Evolutionary conservation across 2,797 vertebrate species (phyloP), one percentile per base, ranked within the genome.

Genomic region (Melanotaenia maccullochi): DNA sequence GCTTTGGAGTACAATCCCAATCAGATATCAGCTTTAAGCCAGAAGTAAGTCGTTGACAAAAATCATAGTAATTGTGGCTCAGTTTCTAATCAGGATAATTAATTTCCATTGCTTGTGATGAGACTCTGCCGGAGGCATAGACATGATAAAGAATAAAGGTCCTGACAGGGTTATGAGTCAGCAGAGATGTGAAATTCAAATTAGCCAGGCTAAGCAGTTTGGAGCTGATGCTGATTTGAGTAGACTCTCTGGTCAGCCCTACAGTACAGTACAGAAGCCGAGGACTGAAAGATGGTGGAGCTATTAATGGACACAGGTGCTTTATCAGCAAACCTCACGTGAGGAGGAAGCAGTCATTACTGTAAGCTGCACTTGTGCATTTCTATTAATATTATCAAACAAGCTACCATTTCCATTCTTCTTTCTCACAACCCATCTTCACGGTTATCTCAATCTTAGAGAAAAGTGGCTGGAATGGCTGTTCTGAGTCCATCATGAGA

Each of bases 81-180:
- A 9, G 47, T 83, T 86, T 83, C 78, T 83, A 83, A 87, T 90
- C 81, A 66, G 72, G 85, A 89, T 89, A 89, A 89, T 89, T 87
- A 86, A 91, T 90, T 91, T 73, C 68, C 60, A 81, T 78, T 79
- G 83, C 88, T 61, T 65, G 83, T 78, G 85, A 88, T 78, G 81
- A 87, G 84, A 82, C 82, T 82, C 78, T 79, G 88, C 79, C 56
- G 68, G 82, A 83, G 86, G 84, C 82, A 59, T 51, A 69, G 88
- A 79, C 82, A 84, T 42, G 85, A 82, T 90, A 89, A 91, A 90
- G 89, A 87, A 89, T 84, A 93, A 86, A 90, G 87, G 87, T 88
- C 86, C 81, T 93, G 93, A 93, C 93, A 92, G 89, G 86, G 81
- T 85, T 84, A 83, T 92, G 92, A 94, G 89, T 93, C 92, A 94